Evolutionary conservation across 2,888 invertebrate genomes (phyloP).

Genomic region (Cactoblastis cactorum): DNA sequence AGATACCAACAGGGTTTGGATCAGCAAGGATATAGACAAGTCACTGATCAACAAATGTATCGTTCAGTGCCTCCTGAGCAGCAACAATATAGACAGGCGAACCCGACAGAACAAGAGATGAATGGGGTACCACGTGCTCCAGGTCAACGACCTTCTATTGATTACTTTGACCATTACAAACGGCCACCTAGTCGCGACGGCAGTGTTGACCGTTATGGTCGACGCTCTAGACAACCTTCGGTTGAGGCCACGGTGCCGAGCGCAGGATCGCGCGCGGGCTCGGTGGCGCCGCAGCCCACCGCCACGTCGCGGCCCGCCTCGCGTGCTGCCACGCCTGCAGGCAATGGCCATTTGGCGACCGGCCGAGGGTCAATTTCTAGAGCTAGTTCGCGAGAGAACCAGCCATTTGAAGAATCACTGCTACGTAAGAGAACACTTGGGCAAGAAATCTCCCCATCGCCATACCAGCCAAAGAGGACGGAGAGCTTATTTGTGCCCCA

Average conservation of each 20-base stretch:
- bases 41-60: conserved; percentile 43
- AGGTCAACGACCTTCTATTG: conserved; percentile 83
- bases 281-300: conserved; percentile 87
- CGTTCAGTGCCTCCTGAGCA: conserved; percentile 42
- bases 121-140: conserved; percentile 55
- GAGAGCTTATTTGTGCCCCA: conserved; percentile 89
- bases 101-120: conserved; percentile 62
- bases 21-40: conserved; percentile 46
- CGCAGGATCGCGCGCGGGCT: conserved; percentile 83
- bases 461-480: conserved; percentile 92
- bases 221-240: conserved; percentile 89
- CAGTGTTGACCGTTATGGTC: conserved; percentile 89
- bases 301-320: conserved; percentile 79
- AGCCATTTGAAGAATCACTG: conserved; percentile 90
- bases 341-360: conserved; percentile 83
- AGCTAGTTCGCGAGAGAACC: conserved; percentile 68
- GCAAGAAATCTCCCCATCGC: conserved; percentile 93
- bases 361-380: conserved; percentile 79
- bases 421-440: conserved; percentile 89
- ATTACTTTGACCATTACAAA: conserved; percentile 97
- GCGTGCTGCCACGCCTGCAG: conserved; percentile 75
- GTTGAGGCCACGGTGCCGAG: conserved; percentile 82
- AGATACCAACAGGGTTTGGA: conserved; percentile 50
- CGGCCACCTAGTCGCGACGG: conserved; percentile 93
- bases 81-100: conserved; percentile 65